Evolutionary conservation across 2,113 vertebrate genomes (phyloP).

Genomic region (Eolophus roseicapilla): DNA sequence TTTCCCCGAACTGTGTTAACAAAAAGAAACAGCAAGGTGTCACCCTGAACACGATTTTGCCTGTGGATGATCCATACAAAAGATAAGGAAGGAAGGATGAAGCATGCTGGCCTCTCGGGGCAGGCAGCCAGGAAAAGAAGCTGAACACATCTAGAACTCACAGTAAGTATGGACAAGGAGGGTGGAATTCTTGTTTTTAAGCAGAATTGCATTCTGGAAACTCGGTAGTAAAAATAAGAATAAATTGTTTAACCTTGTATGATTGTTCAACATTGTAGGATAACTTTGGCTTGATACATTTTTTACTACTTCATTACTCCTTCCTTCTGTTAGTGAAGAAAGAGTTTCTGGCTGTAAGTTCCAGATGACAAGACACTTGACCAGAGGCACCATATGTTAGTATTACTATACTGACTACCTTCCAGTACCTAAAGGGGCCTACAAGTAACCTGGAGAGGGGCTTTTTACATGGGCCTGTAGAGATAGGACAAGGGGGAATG

Average conservation of each 20-base stretch:
- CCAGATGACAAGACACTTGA: not conserved
- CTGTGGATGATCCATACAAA: not conserved
- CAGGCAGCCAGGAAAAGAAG: not conserved
- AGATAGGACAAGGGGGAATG: not conserved
- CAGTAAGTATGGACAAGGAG: not conserved
- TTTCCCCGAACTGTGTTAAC: not conserved
- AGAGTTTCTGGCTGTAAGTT: not conserved
- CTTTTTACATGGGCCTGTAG: not conserved
- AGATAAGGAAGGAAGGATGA: not conserved
- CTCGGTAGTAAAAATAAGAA: not conserved
- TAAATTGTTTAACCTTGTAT: not conserved
- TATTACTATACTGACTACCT: not conserved
- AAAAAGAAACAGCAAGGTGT: not conserved
- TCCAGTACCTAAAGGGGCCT: not conserved
- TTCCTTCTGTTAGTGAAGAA: not conserved
- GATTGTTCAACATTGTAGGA: not conserved
- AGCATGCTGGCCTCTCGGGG: not conserved
- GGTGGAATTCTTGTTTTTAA: not conserved
- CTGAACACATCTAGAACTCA: not conserved
- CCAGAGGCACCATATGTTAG: not conserved
- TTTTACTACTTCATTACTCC: not conserved
- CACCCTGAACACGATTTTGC: not conserved
- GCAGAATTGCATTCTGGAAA: not conserved
- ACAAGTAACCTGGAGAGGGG: not conserved
- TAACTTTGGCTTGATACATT: not conserved